Base-by-base conservation (phyloP, 2,888 invertebrate species). In the Pyrrhosoma nymphula region DNA sequence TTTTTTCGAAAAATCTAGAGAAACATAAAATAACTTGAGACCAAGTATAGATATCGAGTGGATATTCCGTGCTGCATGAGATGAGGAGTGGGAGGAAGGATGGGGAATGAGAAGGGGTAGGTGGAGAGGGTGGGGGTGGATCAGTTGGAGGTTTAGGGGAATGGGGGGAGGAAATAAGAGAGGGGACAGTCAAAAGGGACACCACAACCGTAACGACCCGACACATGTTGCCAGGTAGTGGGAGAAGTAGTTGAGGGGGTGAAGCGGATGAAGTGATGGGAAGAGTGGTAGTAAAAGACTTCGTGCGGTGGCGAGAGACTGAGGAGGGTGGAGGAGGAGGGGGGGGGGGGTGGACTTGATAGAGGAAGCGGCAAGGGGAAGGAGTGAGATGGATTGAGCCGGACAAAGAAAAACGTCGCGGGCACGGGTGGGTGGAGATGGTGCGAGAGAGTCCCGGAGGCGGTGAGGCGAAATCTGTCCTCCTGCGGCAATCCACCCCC, bases 141-240 rank as follows among this genome's bases (percentile, higher is more conserved):
- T 3, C n/a, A 47, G 47, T 2, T 47, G 47, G 47, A 47, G 47
- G 47, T 2, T 47, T 20, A 39, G 88, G 16, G 88, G 88, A 88
- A 39, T 39, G n/a, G 88, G 88, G 47, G 88, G 91, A 63, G 30
- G 23, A 26, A 18, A 47, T 0, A 89, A 6, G 60, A 63, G 39
- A 14, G 90, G 47, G 90, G 26, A 56, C 14, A 39, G 26, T 26
- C 8, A 10, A 0, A 69, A 69, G 69, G 69, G 69, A 26, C 69
- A 69, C 69, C 69, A 69, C 60, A 60, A 91, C 91, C 91, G 91
- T 91, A 91, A 91, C 91, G 91, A 91, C 91, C 91, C 91, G 60
- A 91, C 91, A 63, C 91, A 91, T 91, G 91, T 91, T 91, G 91
- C 63, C 91, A 91, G 91, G 90, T 47, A 47, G 47, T 88, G 26